Conservation (phyloP, 2,888 invertebrate genomes). For the Congeria kusceri region DNA sequence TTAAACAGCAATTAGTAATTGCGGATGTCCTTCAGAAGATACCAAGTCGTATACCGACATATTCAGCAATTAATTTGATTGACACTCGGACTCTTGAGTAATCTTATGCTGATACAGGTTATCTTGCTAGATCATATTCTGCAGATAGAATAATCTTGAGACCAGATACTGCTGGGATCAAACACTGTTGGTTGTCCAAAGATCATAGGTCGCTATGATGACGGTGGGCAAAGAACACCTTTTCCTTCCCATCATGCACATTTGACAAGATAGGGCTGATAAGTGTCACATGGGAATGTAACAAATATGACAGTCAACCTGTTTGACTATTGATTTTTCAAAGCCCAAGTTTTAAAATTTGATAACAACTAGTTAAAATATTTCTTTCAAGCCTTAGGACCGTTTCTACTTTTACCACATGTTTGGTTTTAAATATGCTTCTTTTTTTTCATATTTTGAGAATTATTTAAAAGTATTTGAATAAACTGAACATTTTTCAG, state of each 20-base stretch:
- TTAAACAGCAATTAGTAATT: slow-evolving; percentile 36
- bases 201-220: slow-evolving; percentile 47
- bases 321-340: slow-evolving; percentile 1
- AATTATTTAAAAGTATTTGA: too few relatives aligned
- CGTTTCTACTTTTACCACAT: too few relatives aligned
- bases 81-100: slow-evolving; percentile 40
- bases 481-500: too few relatives aligned
- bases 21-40: slow-evolving; percentile 23
- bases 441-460: too few relatives aligned
- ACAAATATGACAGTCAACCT: neutral
- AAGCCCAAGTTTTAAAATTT: too few relatives aligned
- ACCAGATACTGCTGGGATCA: slow-evolving; percentile 29
- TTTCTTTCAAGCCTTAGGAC: too few relatives aligned
- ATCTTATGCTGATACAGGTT: slow-evolving; percentile 41
- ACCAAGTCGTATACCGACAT: slow-evolving; percentile 26
- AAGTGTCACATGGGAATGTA: slow-evolving; percentile 26
- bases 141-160: slow-evolving; percentile 34
- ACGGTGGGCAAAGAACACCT: slow-evolving; percentile 45
- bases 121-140: slow-evolving; percentile 28
- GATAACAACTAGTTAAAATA: too few relatives aligned
- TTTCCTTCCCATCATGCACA: slow-evolving; percentile 46
- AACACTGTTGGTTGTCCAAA: slow-evolving; percentile 37
- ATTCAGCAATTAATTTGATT: slow-evolving; percentile 38
- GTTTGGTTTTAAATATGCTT: too few relatives aligned
- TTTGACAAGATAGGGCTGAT: slow-evolving; percentile 39